Evolutionary conservation across 37 sponge, comb jelly and placozoan genomes (phyloP), one percentile per base, ranked within the genome.

Genomic region (Chondrosia reniformis): DNA sequence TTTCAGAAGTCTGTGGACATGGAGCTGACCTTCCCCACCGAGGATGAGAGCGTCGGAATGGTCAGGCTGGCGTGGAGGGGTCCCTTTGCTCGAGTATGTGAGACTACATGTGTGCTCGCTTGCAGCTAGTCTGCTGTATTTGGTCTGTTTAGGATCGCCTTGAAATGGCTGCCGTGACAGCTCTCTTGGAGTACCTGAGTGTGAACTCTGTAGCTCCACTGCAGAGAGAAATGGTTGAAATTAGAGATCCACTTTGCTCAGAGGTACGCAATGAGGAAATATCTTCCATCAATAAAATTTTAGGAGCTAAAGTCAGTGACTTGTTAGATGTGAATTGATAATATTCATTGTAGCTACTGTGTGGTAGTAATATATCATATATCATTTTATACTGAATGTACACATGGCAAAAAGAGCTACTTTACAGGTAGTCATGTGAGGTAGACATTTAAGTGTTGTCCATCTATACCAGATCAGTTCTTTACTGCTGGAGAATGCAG

Each of bases 171-270:
- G 88, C 95, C 22, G 80, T 84, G 54, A 79, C 56, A 12, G 31
- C 79, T 0, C 33, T 96, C 3, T 9, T 89, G 42, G 83, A 89
- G 61, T 97, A 97, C 73, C 77, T 97, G 39, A 79, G 85, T 30
- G 84, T 87, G 55, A 92, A 92, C 30, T 78, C 98, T 15, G 98
- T 89, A n/a, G 89, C 98, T 45, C 98, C 98, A 33, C 82, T 97
- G 34, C 96, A 92, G 72, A 52, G 77, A 24, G 83, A 80, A 1
- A 64, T 97, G 76, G 90, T 97, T 0, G 84, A 97, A 71, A 66
- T 84, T 52, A 81, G 71, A 31, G 87, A 88, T 4, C 97, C 97
- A 8, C 91, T 74, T 74, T 89, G 90, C 56, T 86, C 80, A 32
- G 39, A 41, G 22, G 64, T 82, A 43, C 45, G 7, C 42, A 54